Evolutionary conservation across 2,797 vertebrate species (phyloP), one percentile per base, ranked within the genome.

Genomic region (Onychomys arenicola): DNA sequence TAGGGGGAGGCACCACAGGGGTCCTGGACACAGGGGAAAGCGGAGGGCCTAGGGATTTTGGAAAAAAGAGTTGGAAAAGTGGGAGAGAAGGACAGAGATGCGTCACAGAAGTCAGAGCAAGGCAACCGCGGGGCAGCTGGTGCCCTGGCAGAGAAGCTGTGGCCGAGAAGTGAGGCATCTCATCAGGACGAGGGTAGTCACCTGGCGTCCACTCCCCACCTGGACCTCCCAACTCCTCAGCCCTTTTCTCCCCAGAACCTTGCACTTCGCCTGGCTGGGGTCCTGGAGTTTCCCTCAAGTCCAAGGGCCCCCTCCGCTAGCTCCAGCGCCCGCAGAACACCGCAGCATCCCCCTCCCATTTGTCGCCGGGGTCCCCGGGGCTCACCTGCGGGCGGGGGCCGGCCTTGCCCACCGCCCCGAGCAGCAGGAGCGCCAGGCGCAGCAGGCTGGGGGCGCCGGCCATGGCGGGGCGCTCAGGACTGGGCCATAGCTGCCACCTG

Each of bases 321-420:
- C 84, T 86, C 14, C 95, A 5, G 43, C 9, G 46, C 84, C 69
- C 29, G 76, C 73, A 61, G 78, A 77, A 59, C 69, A 23, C 80
- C 46, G 55, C 81, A 1, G 71, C 40, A 32, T 63, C 67, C 61
- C 19, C 91, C 69, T 32, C 55, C 87, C 55, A 0, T 1, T 2
- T 11, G 29, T 59, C 67, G 6, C 76, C 1, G 0, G 37, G 49
- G 80, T 10, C 46, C 87, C 82, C 37, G 17, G 75, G 57, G 40
- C 98, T 97, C 97, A 98, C 98, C 98, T 98, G 98, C 19, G 97
- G 97, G 40, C 96, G 93, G 63, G 98, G 97, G 83, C 97, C 96
- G 89, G 96, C 96, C 55, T 91, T 95, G 93, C 97, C 96, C 89
- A 97, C 83, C 69, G 96, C 93, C 84, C 97, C 93, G 85, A 98